Evolutionary conservation across 2,797 vertebrate genomes (phyloP).

Genomic region (Macrochelys suwanniensis): DNA sequence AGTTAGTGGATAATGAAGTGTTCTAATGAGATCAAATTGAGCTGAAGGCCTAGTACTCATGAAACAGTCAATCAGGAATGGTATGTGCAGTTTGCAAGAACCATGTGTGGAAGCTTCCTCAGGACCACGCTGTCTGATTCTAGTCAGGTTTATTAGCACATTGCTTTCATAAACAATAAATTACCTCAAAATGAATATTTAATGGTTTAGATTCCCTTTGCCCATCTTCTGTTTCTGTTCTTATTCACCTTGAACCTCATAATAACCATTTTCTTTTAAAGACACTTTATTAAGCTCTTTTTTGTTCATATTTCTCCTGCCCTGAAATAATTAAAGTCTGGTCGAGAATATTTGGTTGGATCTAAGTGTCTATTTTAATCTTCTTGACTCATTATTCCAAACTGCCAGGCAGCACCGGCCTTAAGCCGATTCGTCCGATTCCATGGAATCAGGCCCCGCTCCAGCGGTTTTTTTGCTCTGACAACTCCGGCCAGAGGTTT

Average conservation of each 20-base stretch:
- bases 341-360: neutral
- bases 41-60: neutral
- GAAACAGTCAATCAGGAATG: neutral
- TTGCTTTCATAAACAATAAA: neutral
- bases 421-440: no score
- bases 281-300: neutral
- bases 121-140: neutral
- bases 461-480: no score
- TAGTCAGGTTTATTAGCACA: neutral
- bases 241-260: neutral
- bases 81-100: neutral
- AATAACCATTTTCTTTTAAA: neutral
- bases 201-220: neutral
- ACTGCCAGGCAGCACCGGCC: no score
- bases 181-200: no score
- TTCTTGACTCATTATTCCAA: no score
- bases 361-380: neutral
- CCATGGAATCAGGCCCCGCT: no score
- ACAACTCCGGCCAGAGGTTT: no score
- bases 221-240: neutral
- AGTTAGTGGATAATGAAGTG: no score
- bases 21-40: neutral
- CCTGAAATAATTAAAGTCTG: neutral
- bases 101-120: neutral
- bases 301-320: neutral